A percentile compares a stretch with the other conserved stretches of the same genome.
Evolutionary conservation across 2,888 invertebrate species (phyloP).

Genomic region (Pachydiplax longipennis): DNA sequence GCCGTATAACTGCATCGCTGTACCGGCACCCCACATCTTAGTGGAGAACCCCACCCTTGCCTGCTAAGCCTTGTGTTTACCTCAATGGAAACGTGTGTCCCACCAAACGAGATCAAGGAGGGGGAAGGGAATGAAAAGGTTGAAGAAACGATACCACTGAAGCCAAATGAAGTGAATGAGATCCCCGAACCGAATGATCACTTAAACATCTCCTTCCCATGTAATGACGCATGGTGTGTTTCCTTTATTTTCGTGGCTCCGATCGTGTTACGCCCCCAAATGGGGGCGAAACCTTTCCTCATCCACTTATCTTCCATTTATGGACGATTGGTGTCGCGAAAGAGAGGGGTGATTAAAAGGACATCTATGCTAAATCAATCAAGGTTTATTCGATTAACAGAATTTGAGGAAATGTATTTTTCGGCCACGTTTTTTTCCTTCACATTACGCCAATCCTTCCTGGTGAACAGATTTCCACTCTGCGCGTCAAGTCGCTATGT

Average conservation of each 20-base stretch:
- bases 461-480: too few species aligned
- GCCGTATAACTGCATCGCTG: constrained; percentile 4
- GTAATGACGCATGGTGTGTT: constrained; percentile 29
- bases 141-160: constrained; percentile 25
- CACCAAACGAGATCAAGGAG: constrained; percentile 15
- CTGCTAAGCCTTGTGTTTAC: constrained; percentile 18
- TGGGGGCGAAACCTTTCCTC: neutral
- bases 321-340: neutral
- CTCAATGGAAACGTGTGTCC: constrained; percentile 34
- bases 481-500: too few species aligned
- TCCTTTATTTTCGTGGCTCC: neutral
- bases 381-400: too few species aligned
- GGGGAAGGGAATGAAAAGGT: neutral
- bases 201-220: constrained; percentile 11
- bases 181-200: constrained; percentile 3
- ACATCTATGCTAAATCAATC: too few species aligned
- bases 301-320: neutral
- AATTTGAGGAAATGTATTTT: too few species aligned
- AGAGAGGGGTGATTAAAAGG: neutral
- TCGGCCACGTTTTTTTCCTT: too few species aligned
- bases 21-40: neutral
- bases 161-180: constrained; percentile 30
- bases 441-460: too few species aligned
- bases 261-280: neutral
- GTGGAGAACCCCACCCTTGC: neutral